Percentiles rank a stretch among this genome's conserved stretches.
Evolutionary conservation across 1,140 invertebrate genomes (phyloP).

Genomic region (Maconellicoccus hirsutus): DNA sequence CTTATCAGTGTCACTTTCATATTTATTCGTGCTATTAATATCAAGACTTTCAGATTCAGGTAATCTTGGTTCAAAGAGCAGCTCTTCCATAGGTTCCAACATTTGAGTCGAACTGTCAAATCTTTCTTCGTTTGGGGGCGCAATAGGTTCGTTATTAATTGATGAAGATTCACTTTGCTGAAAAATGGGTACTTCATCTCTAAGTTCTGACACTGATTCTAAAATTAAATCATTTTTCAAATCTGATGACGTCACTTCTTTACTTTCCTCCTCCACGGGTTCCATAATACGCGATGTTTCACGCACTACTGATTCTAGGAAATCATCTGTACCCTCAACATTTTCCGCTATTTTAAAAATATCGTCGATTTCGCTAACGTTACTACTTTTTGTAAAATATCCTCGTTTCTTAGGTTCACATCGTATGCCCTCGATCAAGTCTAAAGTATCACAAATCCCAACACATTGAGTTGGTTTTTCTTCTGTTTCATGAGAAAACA

Average conservation of each 20-base stretch:
- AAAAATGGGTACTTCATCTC: not conserved
- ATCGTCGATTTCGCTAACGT: not conserved
- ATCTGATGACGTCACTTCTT: not conserved
- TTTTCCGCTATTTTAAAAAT: slow-evolving; percentile 14
- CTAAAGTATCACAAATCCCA: slow-evolving; percentile 13
- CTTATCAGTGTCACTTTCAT: not conserved
- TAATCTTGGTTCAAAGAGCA: not conserved
- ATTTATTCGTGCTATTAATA: not conserved
- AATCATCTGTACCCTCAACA: not conserved
- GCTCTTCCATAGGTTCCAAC: not conserved
- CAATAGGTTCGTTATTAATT: not conserved
- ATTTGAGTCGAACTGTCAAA: not conserved
- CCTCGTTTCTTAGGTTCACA: not conserved
- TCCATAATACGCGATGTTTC: not conserved
- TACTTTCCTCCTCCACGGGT: not conserved
- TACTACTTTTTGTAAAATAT: not conserved
- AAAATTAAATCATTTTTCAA: not conserved
- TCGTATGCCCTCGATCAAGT: not conserved
- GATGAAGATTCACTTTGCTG: not conserved
- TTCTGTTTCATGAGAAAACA: not conserved
- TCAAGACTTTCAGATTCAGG: not conserved
- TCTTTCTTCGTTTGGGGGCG: not conserved
- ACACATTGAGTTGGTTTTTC: not conserved
- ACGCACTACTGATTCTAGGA: not conserved
- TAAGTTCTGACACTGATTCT: not conserved